A percentile compares a stretch with the other conserved stretches of the same genome.
Conservation (phyloP, 1,140 invertebrate genomes). For the Colletes latitarsis region DNA sequence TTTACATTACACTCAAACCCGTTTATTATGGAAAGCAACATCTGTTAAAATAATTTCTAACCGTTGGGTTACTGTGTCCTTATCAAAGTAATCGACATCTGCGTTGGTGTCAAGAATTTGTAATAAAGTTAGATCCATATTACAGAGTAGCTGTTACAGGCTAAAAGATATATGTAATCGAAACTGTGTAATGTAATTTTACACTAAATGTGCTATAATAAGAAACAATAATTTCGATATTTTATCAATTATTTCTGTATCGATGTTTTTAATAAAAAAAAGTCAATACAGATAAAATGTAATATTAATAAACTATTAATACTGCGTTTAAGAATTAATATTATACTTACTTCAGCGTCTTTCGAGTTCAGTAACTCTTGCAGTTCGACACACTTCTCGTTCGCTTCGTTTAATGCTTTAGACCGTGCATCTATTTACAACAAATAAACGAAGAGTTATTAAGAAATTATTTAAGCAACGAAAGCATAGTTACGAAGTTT, state of each 20-base stretch:
- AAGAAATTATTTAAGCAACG: background rate
- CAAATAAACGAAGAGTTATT: background rate
- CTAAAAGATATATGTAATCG: background rate
- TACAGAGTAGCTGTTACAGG: background rate
- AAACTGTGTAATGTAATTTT: background rate
- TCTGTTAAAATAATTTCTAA: constrained; percentile 77
- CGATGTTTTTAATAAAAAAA: no score
- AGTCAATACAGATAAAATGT: no score
- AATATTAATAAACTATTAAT: background rate
- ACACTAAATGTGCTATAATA: background rate
- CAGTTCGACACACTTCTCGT: constrained; percentile 82
- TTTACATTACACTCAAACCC: constrained; percentile 74
- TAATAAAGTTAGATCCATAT: background rate
- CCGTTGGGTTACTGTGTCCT: constrained; percentile 49
- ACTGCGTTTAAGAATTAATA: background rate
- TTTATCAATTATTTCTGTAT: no score
- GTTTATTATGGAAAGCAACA: constrained; percentile 76
- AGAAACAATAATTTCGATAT: background rate
- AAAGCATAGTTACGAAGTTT: background rate
- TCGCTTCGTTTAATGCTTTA: constrained; percentile 79
- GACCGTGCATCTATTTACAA: constrained; percentile 71
- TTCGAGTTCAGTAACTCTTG: constrained; percentile 83
- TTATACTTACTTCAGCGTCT: constrained; percentile 84
- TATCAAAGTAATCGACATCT: constrained; percentile 64
- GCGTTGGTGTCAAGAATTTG: constrained; percentile 38